phyloP scores from a whole-genome alignment of 2,113 vertebrate species.

The Macrotis lagotis region DNA sequence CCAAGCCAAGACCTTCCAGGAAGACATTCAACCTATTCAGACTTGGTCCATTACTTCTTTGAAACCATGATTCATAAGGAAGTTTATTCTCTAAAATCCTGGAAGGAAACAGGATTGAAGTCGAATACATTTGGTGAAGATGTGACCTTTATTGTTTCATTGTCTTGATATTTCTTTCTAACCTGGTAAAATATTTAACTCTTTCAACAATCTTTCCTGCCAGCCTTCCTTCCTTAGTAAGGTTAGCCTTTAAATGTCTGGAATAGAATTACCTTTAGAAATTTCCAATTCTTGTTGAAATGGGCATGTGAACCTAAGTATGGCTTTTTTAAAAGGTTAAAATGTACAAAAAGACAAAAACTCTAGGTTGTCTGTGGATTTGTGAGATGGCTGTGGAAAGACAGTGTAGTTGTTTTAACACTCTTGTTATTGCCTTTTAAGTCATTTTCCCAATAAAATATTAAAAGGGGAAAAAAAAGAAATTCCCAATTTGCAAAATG shows the following conservation, averaged over 20 bases:
- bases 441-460: too few species aligned
- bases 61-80: background rate
- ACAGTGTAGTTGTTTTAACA: too few species aligned
- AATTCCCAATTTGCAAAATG: background rate
- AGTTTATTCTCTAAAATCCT: background rate
- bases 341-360: too few species aligned
- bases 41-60: background rate
- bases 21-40: background rate
- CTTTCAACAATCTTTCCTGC: background rate
- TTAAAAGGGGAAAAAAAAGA: too few species aligned
- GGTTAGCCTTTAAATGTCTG: background rate
- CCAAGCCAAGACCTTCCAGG: background rate
- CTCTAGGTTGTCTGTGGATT: too few species aligned
- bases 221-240: background rate
- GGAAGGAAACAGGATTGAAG: background rate
- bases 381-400: too few species aligned
- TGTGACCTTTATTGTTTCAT: too few species aligned
- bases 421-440: too few species aligned
- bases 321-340: too few species aligned
- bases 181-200: background rate
- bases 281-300: background rate
- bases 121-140: background rate
- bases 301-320: too few species aligned
- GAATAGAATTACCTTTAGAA: background rate
- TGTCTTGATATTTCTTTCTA: background rate